These are phyloP conservation scores for Trichoplusia ni DNA, from an alignment of 1,140 invertebrate genomes.

Conservation along the genomic window DNA sequence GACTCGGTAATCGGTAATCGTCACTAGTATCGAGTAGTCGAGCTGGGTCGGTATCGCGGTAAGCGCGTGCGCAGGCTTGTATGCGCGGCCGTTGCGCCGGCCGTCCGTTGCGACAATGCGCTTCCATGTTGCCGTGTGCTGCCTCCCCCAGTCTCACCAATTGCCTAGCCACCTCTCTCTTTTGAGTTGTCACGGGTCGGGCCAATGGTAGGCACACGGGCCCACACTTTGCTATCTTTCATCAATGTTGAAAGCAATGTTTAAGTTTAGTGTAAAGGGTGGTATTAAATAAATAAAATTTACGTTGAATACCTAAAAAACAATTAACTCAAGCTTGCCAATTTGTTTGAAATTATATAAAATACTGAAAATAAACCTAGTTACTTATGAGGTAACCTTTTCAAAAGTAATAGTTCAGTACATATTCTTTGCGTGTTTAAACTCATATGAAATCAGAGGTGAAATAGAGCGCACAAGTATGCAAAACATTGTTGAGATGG, in stretches of 20 bases:
- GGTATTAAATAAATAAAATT: too few relatives aligned
- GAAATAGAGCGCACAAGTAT: slow-evolving; percentile 4
- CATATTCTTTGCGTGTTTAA: slow-evolving; percentile 4
- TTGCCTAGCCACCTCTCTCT: slow-evolving; percentile 76
- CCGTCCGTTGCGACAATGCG: slow-evolving; percentile 73
- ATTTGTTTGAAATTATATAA: too few relatives aligned
- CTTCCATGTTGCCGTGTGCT: slow-evolving; percentile 58
- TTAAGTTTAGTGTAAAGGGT: slow-evolving; percentile 11
- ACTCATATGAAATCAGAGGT: slow-evolving; percentile 4
- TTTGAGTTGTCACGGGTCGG: slow-evolving; percentile 60
- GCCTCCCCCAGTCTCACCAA: slow-evolving; percentile 58
- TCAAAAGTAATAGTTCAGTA: not conserved
- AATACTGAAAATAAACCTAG: too few relatives aligned
- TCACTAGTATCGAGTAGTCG: slow-evolving; percentile 40
- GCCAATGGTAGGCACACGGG: slow-evolving; percentile 25
- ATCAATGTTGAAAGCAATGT: slow-evolving; percentile 15
- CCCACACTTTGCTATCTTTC: slow-evolving; percentile 21
- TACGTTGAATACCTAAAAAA: too few relatives aligned
- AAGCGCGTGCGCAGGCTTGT: slow-evolving; percentile 49
- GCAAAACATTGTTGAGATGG: slow-evolving; percentile 6
- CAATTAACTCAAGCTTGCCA: not conserved
- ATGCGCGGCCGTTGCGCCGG: slow-evolving; percentile 68
- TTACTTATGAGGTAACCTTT: too few relatives aligned
- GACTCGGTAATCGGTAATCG: slow-evolving; percentile 35
- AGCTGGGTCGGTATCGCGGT: slow-evolving; percentile 39